A percentile compares a stretch with the other conserved stretches of the same genome.
Conservation (phyloP, 2,888 invertebrate species). For the Desoria tigrina region DNA sequence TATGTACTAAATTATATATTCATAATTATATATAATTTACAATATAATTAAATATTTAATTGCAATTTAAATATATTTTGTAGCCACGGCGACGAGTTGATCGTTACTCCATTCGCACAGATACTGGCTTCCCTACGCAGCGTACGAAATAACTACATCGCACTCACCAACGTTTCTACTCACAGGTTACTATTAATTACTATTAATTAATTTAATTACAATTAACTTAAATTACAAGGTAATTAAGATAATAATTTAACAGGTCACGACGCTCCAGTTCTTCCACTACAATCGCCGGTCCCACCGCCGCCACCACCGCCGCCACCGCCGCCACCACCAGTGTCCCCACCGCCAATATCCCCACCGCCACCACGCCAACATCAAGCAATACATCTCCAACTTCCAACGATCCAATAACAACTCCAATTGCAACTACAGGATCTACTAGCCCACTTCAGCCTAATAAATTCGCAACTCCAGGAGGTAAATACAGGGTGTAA, state of each 20-base stretch:
- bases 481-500: too few relatives aligned
- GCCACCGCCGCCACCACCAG: too few relatives aligned
- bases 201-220: constrained; percentile 45
- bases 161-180: constrained; percentile 90
- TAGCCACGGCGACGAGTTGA: constrained; percentile 98
- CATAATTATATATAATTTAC: not conserved
- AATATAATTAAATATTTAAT: not conserved
- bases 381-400: too few relatives aligned
- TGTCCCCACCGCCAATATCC: too few relatives aligned
- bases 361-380: too few relatives aligned
- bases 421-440: not conserved
- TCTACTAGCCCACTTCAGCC: constrained; percentile 7
- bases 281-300: constrained; percentile 70
- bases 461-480: constrained; percentile 16
- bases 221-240: not conserved
- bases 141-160: constrained; percentile 96
- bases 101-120: constrained; percentile 99
- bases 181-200: constrained; percentile 71
- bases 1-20: constrained; percentile 6
- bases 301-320: too few relatives aligned
- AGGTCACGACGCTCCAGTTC: constrained; percentile 79
- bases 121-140: constrained; percentile 97
- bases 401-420: too few relatives aligned
- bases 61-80: too few relatives aligned
- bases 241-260: too few relatives aligned